These are phyloP conservation scores for Pangasius djambal DNA, from an alignment of 2,797 vertebrate species.

Conservation along the genomic window DNA sequence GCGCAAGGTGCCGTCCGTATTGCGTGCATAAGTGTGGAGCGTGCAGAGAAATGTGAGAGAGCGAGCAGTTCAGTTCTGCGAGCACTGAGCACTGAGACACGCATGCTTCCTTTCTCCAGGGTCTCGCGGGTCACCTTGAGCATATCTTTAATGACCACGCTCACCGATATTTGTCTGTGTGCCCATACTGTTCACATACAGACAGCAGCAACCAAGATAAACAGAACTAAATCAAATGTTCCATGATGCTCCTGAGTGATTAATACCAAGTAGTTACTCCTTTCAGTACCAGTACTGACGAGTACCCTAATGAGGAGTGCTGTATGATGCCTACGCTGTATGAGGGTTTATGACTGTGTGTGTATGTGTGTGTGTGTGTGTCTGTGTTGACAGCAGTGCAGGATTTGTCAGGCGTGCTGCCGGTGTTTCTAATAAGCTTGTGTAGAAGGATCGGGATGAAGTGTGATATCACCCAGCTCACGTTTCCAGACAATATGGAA, in stretches of 20 bases:
- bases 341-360: not conserved
- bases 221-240: not conserved
- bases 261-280: not conserved
- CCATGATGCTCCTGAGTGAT: not conserved
- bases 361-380: not conserved
- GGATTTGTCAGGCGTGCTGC: not conserved
- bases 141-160: not conserved
- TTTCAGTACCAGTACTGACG: not conserved
- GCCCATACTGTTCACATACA: not conserved
- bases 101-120: not conserved
- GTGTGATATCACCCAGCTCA: slow-evolving; percentile 2
- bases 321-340: not conserved
- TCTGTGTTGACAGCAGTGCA: not conserved
- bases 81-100: not conserved
- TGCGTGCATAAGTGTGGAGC: too few species aligned
- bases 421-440: not conserved
- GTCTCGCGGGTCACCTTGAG: not conserved
- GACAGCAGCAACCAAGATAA: not conserved
- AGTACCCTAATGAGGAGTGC: not conserved
- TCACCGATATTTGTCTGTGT: not conserved
- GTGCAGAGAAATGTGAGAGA: not conserved
- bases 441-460: slow-evolving; percentile 1
- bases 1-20: too few species aligned
- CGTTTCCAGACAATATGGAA: slow-evolving; percentile 20
- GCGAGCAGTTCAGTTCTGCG: not conserved